A percentile compares a stretch with the other conserved stretches of the same genome.
Evolutionary conservation across 2,888 invertebrate genomes (phyloP).

Genomic region (Dicranocentrus wangi): DNA sequence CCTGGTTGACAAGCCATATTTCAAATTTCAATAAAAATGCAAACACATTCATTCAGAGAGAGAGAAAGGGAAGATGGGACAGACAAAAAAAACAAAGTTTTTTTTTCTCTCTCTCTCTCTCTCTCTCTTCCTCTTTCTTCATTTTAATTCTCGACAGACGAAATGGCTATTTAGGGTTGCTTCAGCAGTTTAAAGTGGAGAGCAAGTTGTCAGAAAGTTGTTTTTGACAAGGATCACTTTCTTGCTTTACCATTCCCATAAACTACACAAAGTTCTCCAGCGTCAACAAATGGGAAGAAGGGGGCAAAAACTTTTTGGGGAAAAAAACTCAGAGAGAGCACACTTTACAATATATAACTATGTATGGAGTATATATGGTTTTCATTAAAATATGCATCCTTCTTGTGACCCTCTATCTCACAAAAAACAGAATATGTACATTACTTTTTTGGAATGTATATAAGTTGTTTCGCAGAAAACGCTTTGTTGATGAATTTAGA

Average conservation of each 20-base stretch:
- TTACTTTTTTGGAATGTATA: too few species aligned
- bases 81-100: constrained; percentile 22
- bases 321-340: background rate
- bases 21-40: constrained; percentile 34
- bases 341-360: background rate
- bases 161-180: constrained; percentile 41
- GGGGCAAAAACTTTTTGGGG: constrained; percentile 10
- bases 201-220: constrained; percentile 33
- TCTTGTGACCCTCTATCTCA: background rate
- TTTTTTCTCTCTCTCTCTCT: background rate
- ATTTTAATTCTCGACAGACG: constrained; percentile 38
- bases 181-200: constrained; percentile 11
- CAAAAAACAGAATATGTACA: too few species aligned
- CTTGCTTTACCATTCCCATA: constrained; percentile 19
- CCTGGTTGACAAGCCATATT: constrained; percentile 19
- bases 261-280: constrained; percentile 28
- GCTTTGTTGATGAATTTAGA: constrained; percentile 11
- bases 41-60: constrained; percentile 17
- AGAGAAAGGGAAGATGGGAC: background rate
- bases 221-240: constrained; percentile 35
- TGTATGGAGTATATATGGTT: background rate
- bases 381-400: constrained; percentile 4
- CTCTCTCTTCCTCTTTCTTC: background rate
- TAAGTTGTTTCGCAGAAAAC: background rate
- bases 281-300: background rate